Conservation (phyloP, 2,797 vertebrate species). For the Pagetopsis macropterus region DNA sequence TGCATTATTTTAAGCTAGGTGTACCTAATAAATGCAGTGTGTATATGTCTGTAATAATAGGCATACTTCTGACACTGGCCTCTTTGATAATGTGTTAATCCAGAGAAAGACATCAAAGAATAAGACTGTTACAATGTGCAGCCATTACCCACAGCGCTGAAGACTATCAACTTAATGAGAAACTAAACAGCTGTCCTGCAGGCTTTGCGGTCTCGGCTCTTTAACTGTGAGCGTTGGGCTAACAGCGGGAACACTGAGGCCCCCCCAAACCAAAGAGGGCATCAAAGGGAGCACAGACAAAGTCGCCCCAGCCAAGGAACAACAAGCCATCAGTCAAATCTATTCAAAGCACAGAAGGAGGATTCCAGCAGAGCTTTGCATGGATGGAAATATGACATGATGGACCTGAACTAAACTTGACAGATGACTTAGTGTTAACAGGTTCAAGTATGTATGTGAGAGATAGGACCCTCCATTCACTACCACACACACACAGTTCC, state of each 20-base stretch:
- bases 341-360: slow-evolving; percentile 55
- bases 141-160: slow-evolving; percentile 2
- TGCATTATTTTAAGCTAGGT: neutral
- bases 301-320: slow-evolving; percentile 24
- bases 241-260: slow-evolving; percentile 4
- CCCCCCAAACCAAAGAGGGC: neutral
- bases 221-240: slow-evolving; percentile 36
- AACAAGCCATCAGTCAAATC: slow-evolving; percentile 57
- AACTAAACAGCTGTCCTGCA: slow-evolving; percentile 49
- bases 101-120: neutral
- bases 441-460: slow-evolving; percentile 36
- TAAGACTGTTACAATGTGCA: neutral
- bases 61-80: neutral
- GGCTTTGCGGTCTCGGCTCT: slow-evolving; percentile 25
- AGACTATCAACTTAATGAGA: slow-evolving; percentile 35
- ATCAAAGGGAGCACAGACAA: slow-evolving; percentile 36
- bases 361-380: slow-evolving; percentile 41
- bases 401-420: slow-evolving; percentile 40
- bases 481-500: neutral
- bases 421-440: slow-evolving; percentile 29
- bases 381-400: slow-evolving; percentile 40
- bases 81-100: neutral
- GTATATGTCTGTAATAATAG: neutral
- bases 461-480: slow-evolving; percentile 2
- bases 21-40: neutral